phyloP scores from a whole-genome alignment of 2,113 vertebrate species.

The Zingel zingel region DNA sequence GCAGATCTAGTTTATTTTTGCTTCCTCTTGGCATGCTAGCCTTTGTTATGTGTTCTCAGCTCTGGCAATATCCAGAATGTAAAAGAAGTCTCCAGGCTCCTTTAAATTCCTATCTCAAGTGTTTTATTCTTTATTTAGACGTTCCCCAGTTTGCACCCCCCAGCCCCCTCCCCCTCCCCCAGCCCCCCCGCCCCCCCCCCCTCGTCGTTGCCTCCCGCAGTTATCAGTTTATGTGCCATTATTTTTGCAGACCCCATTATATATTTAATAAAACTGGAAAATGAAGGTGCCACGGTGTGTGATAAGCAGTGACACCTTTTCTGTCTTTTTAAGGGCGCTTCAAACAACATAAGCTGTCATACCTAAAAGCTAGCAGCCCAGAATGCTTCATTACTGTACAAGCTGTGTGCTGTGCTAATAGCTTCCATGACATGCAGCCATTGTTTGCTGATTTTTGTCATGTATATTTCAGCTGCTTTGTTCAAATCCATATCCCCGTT shows the following conservation, averaged over 20 bases:
- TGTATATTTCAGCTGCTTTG: conserved; percentile 67
- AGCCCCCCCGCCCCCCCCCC: too few species aligned
- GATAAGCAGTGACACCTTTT: not conserved
- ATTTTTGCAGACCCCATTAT: conserved; percentile 1
- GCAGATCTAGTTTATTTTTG: conserved; percentile 57
- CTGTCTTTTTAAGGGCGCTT: not conserved
- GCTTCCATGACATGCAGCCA: conserved; percentile 23
- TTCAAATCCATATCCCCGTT: conserved; percentile 38
- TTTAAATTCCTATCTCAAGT: conserved; percentile 52
- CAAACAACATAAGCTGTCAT: not conserved
- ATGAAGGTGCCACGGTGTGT: not conserved
- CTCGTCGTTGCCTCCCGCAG: conserved; percentile 17
- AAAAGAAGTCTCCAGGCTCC: conserved; percentile 41
- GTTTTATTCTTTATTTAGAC: conserved; percentile 65
- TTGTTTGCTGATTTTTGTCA: conserved; percentile 48
- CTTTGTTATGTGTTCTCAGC: conserved; percentile 30
- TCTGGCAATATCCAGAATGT: conserved; percentile 27
- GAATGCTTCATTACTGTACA: conserved; percentile 25
- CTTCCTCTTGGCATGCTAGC: conserved; percentile 47
- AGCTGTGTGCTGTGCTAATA: not conserved
- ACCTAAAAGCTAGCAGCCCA: conserved; percentile 9
- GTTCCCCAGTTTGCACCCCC: conserved; percentile 18
- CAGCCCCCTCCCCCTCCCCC: too few species aligned
- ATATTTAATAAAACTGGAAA: conserved; percentile 20
- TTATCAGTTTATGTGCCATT: conserved; percentile 7